These are phyloP conservation scores for Saimiri boliviensis DNA, from an alignment of 2,113 vertebrate species.

Conservation along the genomic window DNA sequence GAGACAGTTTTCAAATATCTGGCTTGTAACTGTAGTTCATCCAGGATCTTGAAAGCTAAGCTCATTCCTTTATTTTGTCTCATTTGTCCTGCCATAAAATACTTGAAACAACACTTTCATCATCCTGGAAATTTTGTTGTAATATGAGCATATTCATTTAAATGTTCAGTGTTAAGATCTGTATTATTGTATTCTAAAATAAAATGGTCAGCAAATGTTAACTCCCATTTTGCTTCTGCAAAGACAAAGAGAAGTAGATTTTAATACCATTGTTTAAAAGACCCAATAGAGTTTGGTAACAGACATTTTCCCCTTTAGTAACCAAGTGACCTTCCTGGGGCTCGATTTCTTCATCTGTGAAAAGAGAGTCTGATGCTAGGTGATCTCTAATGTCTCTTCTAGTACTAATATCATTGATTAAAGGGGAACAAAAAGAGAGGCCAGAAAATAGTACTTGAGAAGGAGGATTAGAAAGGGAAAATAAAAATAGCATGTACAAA, in stretches of 20 bases:
- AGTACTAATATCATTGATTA: neutral
- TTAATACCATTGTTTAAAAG: conserved; percentile 53
- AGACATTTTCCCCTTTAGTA: neutral
- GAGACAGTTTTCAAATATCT: conserved; percentile 59
- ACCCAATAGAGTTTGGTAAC: conserved; percentile 2
- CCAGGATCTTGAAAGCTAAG: conserved; percentile 51
- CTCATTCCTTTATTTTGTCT: conserved; percentile 38
- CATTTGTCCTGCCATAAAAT: conserved; percentile 51
- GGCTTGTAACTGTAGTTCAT: conserved; percentile 47
- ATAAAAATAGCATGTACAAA: neutral
- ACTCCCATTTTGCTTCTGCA: conserved; percentile 16
- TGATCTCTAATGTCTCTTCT: neutral
- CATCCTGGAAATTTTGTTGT: conserved; percentile 38
- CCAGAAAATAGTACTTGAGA: neutral
- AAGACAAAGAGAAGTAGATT: neutral
- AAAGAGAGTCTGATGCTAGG: neutral
- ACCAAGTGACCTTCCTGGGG: neutral
- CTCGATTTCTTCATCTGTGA: conserved; percentile 5
- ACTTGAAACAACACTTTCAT: neutral
- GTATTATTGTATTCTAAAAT: conserved; percentile 45
- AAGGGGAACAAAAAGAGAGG: neutral
- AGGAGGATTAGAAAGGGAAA: neutral
- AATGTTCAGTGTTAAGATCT: conserved; percentile 51
- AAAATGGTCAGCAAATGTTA: conserved; percentile 65
- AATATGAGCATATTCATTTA: conserved; percentile 50